phyloP scores from a whole-genome alignment of 2,888 invertebrate genomes.

The Andrena bucephala region DNA sequence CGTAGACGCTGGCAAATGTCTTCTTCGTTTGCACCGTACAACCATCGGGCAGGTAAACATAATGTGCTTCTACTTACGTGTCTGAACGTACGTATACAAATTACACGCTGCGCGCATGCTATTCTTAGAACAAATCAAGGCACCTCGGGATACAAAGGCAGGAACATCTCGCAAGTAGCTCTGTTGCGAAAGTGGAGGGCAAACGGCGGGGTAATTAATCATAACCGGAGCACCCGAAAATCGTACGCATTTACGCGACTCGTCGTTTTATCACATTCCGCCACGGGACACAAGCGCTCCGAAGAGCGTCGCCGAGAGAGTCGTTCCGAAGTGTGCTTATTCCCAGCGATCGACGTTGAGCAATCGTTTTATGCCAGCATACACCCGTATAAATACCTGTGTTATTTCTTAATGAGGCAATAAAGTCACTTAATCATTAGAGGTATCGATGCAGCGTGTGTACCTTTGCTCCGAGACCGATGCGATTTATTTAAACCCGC shows the following conservation, averaged over 20 bases:
- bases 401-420: constrained; percentile 61
- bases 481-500: constrained; percentile 44
- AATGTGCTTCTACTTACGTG: too few relatives aligned
- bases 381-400: constrained; percentile 40
- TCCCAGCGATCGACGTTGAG: constrained; percentile 41
- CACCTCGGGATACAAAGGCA: neutral
- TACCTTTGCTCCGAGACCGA: constrained; percentile 11
- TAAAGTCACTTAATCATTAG: constrained; percentile 60
- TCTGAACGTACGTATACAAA: too few relatives aligned
- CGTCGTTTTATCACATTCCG: constrained; percentile 53
- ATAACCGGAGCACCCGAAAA: constrained; percentile 30
- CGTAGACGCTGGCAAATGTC: too few relatives aligned
- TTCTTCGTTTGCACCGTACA: too few relatives aligned
- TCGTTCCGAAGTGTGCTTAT: constrained; percentile 20
- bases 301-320: neutral
- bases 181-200: constrained; percentile 41
- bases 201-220: constrained; percentile 51
- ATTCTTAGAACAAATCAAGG: neutral
- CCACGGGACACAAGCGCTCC: constrained; percentile 30
- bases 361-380: constrained; percentile 38
- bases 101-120: neutral
- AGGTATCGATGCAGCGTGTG: constrained; percentile 38
- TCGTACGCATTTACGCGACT: constrained; percentile 29
- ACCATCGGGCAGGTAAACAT: too few relatives aligned
- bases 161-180: neutral